Evolutionary conservation across 1,140 invertebrate species (phyloP), one percentile per base, ranked within the genome.

Genomic region (Drosophila jambulina): DNA sequence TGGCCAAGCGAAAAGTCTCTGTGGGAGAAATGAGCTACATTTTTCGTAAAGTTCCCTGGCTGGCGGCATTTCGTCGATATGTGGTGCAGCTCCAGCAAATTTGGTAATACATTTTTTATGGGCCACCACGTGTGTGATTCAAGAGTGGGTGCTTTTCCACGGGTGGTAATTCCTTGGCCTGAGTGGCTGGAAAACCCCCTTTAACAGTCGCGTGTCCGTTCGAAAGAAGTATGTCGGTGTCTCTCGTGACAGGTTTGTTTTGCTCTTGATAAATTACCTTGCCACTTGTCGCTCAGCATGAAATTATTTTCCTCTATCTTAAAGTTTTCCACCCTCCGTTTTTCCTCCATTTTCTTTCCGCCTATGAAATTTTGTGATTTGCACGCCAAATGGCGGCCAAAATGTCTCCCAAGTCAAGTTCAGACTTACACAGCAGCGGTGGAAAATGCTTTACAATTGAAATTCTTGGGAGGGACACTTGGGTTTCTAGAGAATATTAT

Each of bases 41-140:
- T 69, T 62, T 76, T 77, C 56, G 71, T 62, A 40, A 62, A 65
- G 79, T 79, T 67, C 51, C 15, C 54, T 63, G 46, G 46, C 70
- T 74, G 27, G 48, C 64, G 75, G 67, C 67, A 58, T 64, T 65
- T 46, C 40, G 12, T 76, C 68, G 43, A 77, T 61, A 48, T 61
- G 17, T 51, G 48, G 48, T 51, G 48, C 56, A 63, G 42, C 62
- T 79, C 43, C 43, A 77, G 49, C 59, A 62, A 88, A 84, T 71
- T 78, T 80, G 69, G 62, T 75, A 77, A 90, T 88, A 83, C 81
- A 90, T 88, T 81, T 90, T 90, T 88, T 90, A 88, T 88, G 49
- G 59, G 62, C 40, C 51, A 63, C 42, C 67, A 64, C 64, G 62
- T 68, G 67, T 65, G 58, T 8, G 36, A 17, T 15, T 75, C 29